Evolutionary conservation across 2,888 invertebrate species (phyloP).

Genomic region (Argyra leucocephala): DNA sequence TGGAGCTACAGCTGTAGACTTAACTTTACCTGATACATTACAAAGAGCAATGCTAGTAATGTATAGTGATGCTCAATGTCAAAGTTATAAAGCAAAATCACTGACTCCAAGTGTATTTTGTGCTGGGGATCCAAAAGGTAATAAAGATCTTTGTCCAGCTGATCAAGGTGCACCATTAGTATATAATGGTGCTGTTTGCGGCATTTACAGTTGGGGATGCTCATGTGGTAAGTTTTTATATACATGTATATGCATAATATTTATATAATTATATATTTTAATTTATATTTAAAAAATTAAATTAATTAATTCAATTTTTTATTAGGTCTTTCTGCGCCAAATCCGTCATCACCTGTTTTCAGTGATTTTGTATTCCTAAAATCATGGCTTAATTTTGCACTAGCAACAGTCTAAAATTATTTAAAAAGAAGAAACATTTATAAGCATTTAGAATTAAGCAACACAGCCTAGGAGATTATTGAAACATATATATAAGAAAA

Average conservation of each 20-base stretch:
- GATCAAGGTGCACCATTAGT: conserved; percentile 1
- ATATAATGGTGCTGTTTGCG: background rate
- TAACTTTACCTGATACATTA: background rate
- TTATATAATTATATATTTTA: too few relatives aligned
- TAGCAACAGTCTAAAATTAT: background rate
- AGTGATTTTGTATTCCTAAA: background rate
- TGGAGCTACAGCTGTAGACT: background rate
- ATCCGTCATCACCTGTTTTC: background rate
- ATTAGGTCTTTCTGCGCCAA: background rate
- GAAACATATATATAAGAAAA: background rate
- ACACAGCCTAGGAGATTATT: background rate
- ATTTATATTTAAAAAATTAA: background rate
- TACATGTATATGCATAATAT: too few relatives aligned
- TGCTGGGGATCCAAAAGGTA: background rate
- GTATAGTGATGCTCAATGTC: background rate
- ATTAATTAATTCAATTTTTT: background rate
- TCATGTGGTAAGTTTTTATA: background rate
- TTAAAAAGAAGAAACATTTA: background rate
- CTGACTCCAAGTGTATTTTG: background rate
- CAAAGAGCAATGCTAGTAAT: background rate
- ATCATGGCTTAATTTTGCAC: background rate
- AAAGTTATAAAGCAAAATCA: background rate
- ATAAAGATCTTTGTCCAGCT: background rate
- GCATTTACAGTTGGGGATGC: background rate
- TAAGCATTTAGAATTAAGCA: background rate